Base-by-base conservation (phyloP, 2,113 vertebrate species). In the Rissa tridactyla region DNA sequence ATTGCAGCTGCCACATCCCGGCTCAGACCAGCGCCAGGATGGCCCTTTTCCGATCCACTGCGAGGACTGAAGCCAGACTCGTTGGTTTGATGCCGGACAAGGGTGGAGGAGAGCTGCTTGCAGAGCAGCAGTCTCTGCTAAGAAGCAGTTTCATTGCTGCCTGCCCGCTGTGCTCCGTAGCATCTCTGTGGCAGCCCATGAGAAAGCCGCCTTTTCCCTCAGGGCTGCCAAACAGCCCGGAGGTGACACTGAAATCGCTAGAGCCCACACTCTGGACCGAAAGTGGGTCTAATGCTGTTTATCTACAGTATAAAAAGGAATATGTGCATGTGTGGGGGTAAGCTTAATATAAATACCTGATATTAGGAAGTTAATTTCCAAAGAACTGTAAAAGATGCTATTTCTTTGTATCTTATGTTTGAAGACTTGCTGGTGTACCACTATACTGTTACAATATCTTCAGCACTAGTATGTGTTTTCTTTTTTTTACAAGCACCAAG, bases 21-120 rank as follows among this genome's bases (percentile, higher is more conserved):
- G 30, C 68, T 86, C 69, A 42, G 36, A 40, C 8, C 81, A 58
- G 57, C 0, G 0, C 11, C n/a, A 36, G 7, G 15, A 62, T 27
- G 14, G 29, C 34, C 40, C 22, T 88, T 76, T 55, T 32, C 75
- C 4, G 6, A 60, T 21, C n/a, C 5, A 4, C 5, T 32, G 64
- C 0, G 0, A 64, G 21, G n/a, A 15, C 0, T 30, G 55, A 40
- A 73, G 27, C 30, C 57, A 42, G 38, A 11, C 6, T 76, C 1
- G 2, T 17, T 27, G 13, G 52, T 30, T 71, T 42, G 42, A 2
- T 55, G 42, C 42, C 2, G 6, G 34, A 11, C 13, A n/a, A 46
- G 6, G 40, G 4, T 57, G 42, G 21, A 73, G 36, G 18, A 81
- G 14, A 54, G 7, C 23, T 54, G 18, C 7, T 70, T 47, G 21